Evolutionary conservation across 2,113 vertebrate genomes (phyloP), one percentile per base, ranked within the genome.

Genomic region (Drymodes brunneopygia): DNA sequence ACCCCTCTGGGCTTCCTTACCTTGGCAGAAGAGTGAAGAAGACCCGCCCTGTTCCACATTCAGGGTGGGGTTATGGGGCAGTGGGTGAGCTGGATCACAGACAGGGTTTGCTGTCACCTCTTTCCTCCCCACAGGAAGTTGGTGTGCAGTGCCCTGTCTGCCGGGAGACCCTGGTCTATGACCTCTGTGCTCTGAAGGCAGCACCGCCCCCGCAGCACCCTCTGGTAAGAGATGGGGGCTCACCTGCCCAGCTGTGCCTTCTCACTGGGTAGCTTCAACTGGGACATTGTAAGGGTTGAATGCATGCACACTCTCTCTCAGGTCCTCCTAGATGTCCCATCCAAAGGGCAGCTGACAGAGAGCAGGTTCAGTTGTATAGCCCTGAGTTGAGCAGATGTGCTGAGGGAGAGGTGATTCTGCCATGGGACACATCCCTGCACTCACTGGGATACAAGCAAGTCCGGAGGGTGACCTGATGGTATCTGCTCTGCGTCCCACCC

Each of bases 91-190:
- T 69, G 79, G 16, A 48, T 88, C 2, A 0, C 4, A 6, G 56
- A 14, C 3, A 3, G 47, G 18, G n/a, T 51, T 79, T 77, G 60
- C 51, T 36, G 1, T 75, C 45, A 29, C 27, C 51, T 81, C 56
- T 58, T 24, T 35, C 73, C 91, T 96, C 86, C 78, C 64, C 16
- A 21, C 95, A 98, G 97, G 96, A 95, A 27, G 84, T 70, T 0
- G 97, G 97, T 50, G 98, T 98, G 74, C 98, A 98, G 87, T 98
- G 98, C 86, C 98, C 98, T 1, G 98, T 98, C 62, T 98, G 98
- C 94, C 92, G 98, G 73, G 97, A 98, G 81, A 97, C 97, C 51
- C 95, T 98, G 7, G 94, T 97, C 23, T 98, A 98, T 0, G 97
- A 98, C 48, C 98, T 98, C 51, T 90, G 81, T 12, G 90, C 96